Percentiles rank a stretch among this genome's conserved stretches.
These are phyloP conservation scores for Pocillopora verrucosa DNA, from an alignment of 64 coral and sea anemone genomes.

Conservation along the genomic window DNA sequence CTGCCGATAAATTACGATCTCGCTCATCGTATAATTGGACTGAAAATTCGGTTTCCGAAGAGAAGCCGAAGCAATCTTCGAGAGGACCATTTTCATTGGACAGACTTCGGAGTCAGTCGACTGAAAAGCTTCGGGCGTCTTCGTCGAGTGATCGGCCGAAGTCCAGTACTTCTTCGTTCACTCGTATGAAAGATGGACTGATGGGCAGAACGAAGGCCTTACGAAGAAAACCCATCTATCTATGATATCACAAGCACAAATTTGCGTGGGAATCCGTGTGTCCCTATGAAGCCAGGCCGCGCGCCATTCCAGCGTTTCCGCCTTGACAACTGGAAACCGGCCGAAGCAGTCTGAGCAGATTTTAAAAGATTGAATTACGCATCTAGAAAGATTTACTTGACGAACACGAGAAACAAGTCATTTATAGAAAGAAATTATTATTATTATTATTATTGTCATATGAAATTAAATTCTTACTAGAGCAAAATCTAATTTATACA, in stretches of 20 bases:
- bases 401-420: no score
- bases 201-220: slow-evolving; percentile 34
- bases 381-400: no score
- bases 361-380: no score
- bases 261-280: no score
- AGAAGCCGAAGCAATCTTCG: slow-evolving; percentile 33
- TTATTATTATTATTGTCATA: no score
- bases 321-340: no score
- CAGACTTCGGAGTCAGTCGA: slow-evolving; percentile 50
- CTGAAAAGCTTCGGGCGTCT: slow-evolving; percentile 21
- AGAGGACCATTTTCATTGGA: slow-evolving; percentile 36
- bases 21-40: slow-evolving; percentile 8
- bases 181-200: slow-evolving; percentile 46
- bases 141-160: slow-evolving; percentile 11
- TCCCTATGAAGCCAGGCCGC: no score
- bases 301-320: no score
- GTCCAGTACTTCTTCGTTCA: slow-evolving; percentile 7
- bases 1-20: not conserved
- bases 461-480: no score
- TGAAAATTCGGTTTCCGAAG: slow-evolving; percentile 16
- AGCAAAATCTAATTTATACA: not conserved
- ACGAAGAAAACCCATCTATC: slow-evolving; percentile 35
- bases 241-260: not conserved
- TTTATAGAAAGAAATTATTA: no score
- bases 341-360: no score